Base-by-base conservation (phyloP, 2,113 vertebrate species). In the Rostratula benghalensis region DNA sequence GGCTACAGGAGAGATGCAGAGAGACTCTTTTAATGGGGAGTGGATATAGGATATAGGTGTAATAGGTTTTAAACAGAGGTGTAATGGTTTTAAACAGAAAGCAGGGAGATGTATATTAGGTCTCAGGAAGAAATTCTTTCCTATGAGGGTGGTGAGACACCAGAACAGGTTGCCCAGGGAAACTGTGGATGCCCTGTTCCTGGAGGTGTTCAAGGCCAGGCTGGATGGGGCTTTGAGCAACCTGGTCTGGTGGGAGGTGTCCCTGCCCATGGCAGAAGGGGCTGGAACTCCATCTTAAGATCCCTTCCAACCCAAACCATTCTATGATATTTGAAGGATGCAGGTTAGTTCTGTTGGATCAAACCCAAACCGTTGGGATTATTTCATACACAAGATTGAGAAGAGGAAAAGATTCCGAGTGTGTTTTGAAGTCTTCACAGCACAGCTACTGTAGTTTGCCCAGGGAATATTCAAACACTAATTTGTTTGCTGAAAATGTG, bases 401-500 rank as follows among this genome's bases (percentile, higher is more conserved):
- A 73, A 48, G 37, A 89, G 43, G 33, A 71, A 15, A 51, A 69
- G 33, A 51, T 82, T 91, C 21, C 0, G 12, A 90, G 6, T 31
- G 33, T 71, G 46, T 65, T 82, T 86, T 90, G 78, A 83, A 86
- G 88, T 86, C 63, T 90, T 90, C 41, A 86, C 67, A 77, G 68
- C 63, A 48, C 71, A 75, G 51, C 79, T 94, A 51, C 73, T 60
- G 35, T 78, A 45, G 64, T 83, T 81, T 93, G 43, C 43, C 22
- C 30, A 64, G 64, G 68, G 88, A 96, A 92, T 95, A 67, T 90
- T 83, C 86, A 92, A 80, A n/a, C 43, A 63, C 30, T 86, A 23
- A 78, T 93, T 94, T 89, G 23, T 86, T 92, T 81, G 60, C 61
- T 88, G 41, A 83, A 83, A 80, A 95, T 54, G 46, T 73, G 90